Evolutionary conservation across 2,797 vertebrate species (phyloP).

Genomic region (Lacerta bilineata): DNA sequence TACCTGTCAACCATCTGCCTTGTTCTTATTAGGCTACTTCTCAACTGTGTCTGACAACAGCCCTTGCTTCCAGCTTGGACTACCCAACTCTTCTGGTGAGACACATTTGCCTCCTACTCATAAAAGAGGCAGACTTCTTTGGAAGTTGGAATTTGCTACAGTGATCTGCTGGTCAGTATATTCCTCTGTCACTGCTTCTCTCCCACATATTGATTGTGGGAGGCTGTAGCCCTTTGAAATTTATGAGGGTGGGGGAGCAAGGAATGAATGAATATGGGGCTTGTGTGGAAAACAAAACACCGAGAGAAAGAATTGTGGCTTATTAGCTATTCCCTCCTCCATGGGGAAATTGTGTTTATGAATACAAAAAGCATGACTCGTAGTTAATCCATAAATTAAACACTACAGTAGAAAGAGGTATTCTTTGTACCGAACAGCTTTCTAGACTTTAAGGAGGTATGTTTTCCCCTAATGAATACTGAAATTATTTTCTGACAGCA

Average conservation of each 20-base stretch:
- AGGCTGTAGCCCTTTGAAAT: not conserved
- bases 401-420: not conserved
- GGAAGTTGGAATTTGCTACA: not conserved
- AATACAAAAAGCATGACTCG: not conserved
- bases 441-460: not conserved
- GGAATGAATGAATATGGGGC: not conserved
- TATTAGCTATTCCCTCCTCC: constrained; percentile 3
- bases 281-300: not conserved
- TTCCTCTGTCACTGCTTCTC: not conserved
- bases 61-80: not conserved
- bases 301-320: not conserved
- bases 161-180: not conserved
- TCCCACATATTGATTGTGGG: not conserved
- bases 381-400: constrained; percentile 22
- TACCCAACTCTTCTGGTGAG: not conserved
- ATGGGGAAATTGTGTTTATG: constrained; percentile 5
- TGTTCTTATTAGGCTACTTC: not conserved
- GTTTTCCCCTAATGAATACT: not conserved
- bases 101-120: not conserved
- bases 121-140: not conserved
- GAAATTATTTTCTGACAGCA: not conserved
- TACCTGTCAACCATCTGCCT: not conserved
- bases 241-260: not conserved
- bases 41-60: not conserved
- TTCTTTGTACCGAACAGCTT: not conserved